Evolutionary conservation across 2,888 invertebrate genomes (phyloP).

Genomic region (Agrochola lychnidis): DNA sequence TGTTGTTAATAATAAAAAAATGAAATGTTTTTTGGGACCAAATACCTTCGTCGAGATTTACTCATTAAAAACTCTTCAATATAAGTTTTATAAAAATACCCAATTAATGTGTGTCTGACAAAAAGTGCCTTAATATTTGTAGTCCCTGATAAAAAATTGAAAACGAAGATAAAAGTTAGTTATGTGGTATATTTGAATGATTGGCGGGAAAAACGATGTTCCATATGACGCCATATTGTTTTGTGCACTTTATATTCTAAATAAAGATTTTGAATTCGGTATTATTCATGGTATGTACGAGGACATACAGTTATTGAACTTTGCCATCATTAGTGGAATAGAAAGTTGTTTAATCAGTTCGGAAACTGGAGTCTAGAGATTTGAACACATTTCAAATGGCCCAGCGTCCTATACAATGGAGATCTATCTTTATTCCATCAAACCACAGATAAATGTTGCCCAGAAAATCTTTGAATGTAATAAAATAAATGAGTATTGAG

Average conservation of each 20-base stretch:
- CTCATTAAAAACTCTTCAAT: slow-evolving; percentile 10
- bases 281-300: neutral
- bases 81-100: slow-evolving; percentile 18
- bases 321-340: neutral
- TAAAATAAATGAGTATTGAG: neutral
- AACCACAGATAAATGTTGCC: neutral
- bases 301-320: neutral
- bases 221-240: slow-evolving; percentile 2
- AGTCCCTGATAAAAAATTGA: slow-evolving; percentile 21
- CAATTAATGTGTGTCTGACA: slow-evolving; percentile 30
- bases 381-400: neutral
- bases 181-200: slow-evolving; percentile 15
- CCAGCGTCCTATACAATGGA: neutral
- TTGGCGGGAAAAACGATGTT: slow-evolving; percentile 10
- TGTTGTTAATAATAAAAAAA: neutral
- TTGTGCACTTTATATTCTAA: slow-evolving; percentile 34
- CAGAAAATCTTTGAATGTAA: neutral
- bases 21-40: slow-evolving; percentile 53
- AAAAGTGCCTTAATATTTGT: slow-evolving; percentile 57
- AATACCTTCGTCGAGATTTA: slow-evolving; percentile 34
- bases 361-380: neutral
- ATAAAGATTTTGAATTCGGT: slow-evolving; percentile 12
- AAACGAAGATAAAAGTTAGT: slow-evolving; percentile 10
- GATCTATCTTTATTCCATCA: neutral
- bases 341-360: neutral